These are phyloP conservation scores for Manacus vitellinus DNA, from an alignment of 2,113 vertebrate genomes.

Conservation along the genomic window DNA sequence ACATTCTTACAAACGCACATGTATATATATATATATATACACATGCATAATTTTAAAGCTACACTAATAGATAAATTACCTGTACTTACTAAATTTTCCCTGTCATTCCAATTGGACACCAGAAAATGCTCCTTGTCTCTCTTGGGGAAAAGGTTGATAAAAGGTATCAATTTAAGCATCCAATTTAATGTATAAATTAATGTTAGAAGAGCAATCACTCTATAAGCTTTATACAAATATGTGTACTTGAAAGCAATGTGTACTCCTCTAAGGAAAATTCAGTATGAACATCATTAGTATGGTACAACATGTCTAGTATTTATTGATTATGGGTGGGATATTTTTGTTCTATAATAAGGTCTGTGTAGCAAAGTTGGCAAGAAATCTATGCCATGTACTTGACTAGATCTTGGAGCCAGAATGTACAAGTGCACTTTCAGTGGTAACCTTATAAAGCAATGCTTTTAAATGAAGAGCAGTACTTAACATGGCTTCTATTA, in stretches of 20 bases:
- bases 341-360: conserved; percentile 47
- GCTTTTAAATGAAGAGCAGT: conserved; percentile 7
- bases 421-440: neutral
- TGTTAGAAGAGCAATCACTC: neutral
- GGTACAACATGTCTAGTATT: conserved; percentile 6
- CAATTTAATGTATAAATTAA: neutral
- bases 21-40: no score
- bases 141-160: neutral
- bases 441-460: conserved; percentile 59
- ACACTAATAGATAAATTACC: neutral
- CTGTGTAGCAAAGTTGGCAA: conserved; percentile 32
- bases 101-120: neutral
- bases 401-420: conserved; percentile 3
- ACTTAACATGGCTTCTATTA: neutral
- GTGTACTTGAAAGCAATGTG: neutral
- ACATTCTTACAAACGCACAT: neutral
- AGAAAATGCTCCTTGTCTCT: neutral
- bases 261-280: neutral
- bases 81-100: neutral
- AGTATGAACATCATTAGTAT: neutral
- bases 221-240: neutral
- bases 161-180: neutral
- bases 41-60: neutral
- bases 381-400: conserved; percentile 12
- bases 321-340: conserved; percentile 7